Evolutionary conservation across 2,797 vertebrate genomes (phyloP).

Genomic region (Thripadectes ignobilis): DNA sequence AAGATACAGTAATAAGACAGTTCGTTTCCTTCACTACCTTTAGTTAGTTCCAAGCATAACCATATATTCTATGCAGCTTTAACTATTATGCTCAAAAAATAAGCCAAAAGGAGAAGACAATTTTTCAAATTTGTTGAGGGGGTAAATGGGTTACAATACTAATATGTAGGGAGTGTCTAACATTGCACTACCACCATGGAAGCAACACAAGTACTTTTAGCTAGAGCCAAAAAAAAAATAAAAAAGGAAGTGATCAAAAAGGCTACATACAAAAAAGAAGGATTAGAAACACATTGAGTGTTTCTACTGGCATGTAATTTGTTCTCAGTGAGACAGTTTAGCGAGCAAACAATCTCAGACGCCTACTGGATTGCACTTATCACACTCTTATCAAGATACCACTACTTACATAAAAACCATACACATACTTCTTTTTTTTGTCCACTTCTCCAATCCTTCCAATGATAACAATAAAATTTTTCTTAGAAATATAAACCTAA

Average conservation of each 20-base stretch:
- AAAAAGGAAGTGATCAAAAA: background rate
- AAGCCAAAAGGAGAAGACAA: background rate
- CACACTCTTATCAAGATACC: background rate
- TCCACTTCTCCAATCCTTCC: background rate
- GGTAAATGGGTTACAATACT: background rate
- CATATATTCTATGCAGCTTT: background rate
- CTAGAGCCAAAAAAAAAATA: background rate
- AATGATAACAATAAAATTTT: background rate
- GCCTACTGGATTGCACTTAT: background rate
- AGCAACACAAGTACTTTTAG: background rate
- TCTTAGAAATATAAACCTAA: background rate
- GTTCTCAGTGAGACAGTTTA: background rate
- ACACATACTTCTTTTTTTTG: background rate
- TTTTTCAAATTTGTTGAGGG: background rate
- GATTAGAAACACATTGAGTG: background rate
- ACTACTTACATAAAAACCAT: background rate
- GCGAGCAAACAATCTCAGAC: background rate
- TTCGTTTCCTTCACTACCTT: background rate
- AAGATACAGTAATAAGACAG: background rate
- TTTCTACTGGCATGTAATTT: background rate
- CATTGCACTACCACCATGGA: background rate
- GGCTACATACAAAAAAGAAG: background rate
- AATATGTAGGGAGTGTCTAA: background rate
- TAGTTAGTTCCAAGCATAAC: background rate
- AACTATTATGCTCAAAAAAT: background rate